Evolutionary conservation across 2,113 vertebrate species (phyloP).

Genomic region (Steatornis caripensis): DNA sequence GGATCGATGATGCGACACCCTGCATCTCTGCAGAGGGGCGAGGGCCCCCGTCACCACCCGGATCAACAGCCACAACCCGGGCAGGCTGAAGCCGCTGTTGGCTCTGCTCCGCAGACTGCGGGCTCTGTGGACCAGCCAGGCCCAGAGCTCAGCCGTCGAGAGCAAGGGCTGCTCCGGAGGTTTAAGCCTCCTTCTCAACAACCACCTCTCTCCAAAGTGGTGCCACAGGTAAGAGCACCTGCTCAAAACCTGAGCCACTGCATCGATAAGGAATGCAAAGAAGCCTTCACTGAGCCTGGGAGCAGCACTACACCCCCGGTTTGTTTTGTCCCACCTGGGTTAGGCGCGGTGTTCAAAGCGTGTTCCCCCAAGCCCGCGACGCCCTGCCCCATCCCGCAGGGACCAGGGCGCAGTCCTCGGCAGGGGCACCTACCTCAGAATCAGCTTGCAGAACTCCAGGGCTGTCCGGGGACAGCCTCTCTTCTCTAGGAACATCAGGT

Average conservation of each 20-base stretch:
- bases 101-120: not conserved
- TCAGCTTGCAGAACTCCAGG: constrained; percentile 94
- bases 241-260: not conserved
- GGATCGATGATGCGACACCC: not conserved
- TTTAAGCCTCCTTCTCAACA: not conserved
- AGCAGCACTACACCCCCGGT: not conserved
- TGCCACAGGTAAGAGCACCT: not conserved
- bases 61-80: not conserved
- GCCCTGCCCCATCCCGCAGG: not conserved
- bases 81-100: not conserved
- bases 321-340: accelerated
- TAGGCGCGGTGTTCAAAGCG: accelerated
- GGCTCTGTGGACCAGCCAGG: not conserved
- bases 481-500: constrained; percentile 94
- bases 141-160: not conserved
- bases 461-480: constrained; percentile 93
- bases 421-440: constrained; percentile 79
- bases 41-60: not conserved
- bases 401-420: accelerated
- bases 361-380: not conserved
- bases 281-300: not conserved
- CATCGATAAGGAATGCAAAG: not conserved
- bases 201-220: not conserved
- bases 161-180: not conserved
- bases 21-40: not conserved